Conservation (phyloP, 2,113 vertebrate species). For the Oncorhynchus gorbuscha region DNA sequence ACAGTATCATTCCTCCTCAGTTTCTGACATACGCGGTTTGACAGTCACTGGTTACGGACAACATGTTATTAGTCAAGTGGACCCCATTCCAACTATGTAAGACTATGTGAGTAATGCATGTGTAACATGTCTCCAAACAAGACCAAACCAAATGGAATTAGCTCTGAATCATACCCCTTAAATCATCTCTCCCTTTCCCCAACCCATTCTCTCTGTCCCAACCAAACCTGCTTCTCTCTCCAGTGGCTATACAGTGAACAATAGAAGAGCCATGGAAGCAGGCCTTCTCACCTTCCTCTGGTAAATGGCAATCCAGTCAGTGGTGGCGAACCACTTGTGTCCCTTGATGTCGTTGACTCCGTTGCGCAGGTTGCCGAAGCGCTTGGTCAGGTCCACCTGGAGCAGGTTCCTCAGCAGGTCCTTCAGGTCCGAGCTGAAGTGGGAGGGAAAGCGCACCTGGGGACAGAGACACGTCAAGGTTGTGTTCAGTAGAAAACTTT, state of each 20-base stretch:
- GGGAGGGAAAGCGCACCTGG: conserved; percentile 88
- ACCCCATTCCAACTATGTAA: too few relatives aligned
- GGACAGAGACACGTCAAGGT: not conserved
- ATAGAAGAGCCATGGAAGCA: not conserved
- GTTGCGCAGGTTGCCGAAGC: conserved; percentile 92
- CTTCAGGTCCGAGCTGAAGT: conserved; percentile 94
- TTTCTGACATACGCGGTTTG: too few relatives aligned
- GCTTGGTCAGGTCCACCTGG: conserved; percentile 93
- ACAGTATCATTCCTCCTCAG: too few relatives aligned
- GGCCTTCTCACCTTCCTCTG: conserved; percentile 82
- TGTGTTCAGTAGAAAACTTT: not conserved
- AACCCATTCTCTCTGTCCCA: not conserved
- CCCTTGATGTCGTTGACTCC: conserved; percentile 93
- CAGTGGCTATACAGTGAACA: not conserved
- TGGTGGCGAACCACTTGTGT: conserved; percentile 93
- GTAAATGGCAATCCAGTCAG: conserved; percentile 94
- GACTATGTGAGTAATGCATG: too few relatives aligned
- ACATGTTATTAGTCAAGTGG: too few relatives aligned
- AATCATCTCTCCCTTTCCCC: too few relatives aligned
- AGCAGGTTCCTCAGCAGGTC: conserved; percentile 90
- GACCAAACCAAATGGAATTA: too few relatives aligned
- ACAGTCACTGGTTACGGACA: not conserved
- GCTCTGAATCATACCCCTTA: too few relatives aligned
- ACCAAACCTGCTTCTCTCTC: not conserved
- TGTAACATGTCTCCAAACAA: too few relatives aligned